A percentile compares a stretch with the other conserved stretches of the same genome.
Evolutionary conservation across 2,888 invertebrate species (phyloP).

Genomic region (Xestia c-nigrum): DNA sequence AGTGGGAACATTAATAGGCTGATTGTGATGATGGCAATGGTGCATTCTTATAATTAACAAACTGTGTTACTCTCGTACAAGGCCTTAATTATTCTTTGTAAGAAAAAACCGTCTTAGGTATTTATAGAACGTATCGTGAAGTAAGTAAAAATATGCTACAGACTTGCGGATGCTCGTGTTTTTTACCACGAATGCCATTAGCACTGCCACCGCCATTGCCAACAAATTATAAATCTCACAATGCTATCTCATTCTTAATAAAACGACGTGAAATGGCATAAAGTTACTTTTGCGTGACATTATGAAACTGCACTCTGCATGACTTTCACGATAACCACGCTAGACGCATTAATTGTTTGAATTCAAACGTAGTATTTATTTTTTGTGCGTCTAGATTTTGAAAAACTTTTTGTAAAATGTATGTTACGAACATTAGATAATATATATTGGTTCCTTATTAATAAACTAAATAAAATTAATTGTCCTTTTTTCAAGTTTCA

Average conservation of each 20-base stretch:
- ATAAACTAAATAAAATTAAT: too few relatives aligned
- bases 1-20: too few relatives aligned
- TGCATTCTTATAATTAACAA: not conserved
- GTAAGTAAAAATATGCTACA: slow-evolving; percentile 1
- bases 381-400: not conserved
- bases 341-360: not conserved
- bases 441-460: too few relatives aligned
- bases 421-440: not conserved
- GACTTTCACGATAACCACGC: slow-evolving; percentile 39
- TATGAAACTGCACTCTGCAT: not conserved
- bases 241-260: slow-evolving; percentile 4
- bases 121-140: not conserved
- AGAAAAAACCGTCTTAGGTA: not conserved
- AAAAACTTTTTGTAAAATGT: not conserved
- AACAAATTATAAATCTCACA: slow-evolving; percentile 18
- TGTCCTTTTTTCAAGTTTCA: too few relatives aligned
- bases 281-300: slow-evolving; percentile 30
- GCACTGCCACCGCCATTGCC: not conserved
- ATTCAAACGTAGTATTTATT: not conserved
- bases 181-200: slow-evolving; percentile 9
- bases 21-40: too few relatives aligned
- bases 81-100: not conserved
- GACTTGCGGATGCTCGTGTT: not conserved
- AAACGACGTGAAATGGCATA: slow-evolving; percentile 12
- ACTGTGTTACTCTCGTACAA: not conserved